These are phyloP conservation scores for Lucifuga dentata DNA, from an alignment of 2,113 vertebrate genomes.

Conservation along the genomic window DNA sequence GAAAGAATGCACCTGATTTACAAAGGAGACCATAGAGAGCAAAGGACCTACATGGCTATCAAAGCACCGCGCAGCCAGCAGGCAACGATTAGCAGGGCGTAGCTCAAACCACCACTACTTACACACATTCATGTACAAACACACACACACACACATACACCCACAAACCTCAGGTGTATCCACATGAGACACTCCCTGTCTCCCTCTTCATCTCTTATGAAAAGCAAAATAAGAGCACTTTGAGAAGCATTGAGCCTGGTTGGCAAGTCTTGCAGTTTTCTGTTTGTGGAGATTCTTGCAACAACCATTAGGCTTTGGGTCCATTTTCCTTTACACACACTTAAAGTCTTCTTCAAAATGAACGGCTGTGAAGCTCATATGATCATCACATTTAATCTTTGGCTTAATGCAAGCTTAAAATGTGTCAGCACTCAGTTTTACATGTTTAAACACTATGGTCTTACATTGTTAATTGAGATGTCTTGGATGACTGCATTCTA, in stretches of 20 bases:
- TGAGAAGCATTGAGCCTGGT: conserved; percentile 36
- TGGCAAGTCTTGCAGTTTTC: conserved; percentile 20
- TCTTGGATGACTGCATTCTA: too few species aligned
- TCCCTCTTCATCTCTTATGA: conserved; percentile 30
- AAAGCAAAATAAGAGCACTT: conserved; percentile 66
- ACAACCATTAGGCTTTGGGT: conserved; percentile 31
- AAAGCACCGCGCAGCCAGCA: conserved; percentile 76
- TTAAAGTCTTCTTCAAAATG: background rate
- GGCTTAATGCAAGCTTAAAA: conserved; percentile 10
- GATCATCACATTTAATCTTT: background rate
- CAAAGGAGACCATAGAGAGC: conserved; percentile 76
- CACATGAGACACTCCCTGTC: conserved; percentile 51
- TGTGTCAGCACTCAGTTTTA: too few species aligned
- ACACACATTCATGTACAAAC: conserved; percentile 50
- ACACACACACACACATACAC: conserved; percentile 32
- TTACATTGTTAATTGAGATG: too few species aligned
- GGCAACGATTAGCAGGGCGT: conserved; percentile 83
- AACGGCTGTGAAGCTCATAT: too few species aligned
- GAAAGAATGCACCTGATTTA: conserved; percentile 78
- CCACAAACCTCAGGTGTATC: conserved; percentile 20
- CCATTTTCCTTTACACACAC: conserved; percentile 14
- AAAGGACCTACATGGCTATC: conserved; percentile 71
- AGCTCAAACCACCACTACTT: conserved; percentile 78
- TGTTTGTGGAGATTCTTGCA: conserved; percentile 48
- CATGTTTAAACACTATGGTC: too few species aligned